Evolutionary conservation across 2,113 vertebrate genomes (phyloP).

Genomic region (Salminus brasiliensis): DNA sequence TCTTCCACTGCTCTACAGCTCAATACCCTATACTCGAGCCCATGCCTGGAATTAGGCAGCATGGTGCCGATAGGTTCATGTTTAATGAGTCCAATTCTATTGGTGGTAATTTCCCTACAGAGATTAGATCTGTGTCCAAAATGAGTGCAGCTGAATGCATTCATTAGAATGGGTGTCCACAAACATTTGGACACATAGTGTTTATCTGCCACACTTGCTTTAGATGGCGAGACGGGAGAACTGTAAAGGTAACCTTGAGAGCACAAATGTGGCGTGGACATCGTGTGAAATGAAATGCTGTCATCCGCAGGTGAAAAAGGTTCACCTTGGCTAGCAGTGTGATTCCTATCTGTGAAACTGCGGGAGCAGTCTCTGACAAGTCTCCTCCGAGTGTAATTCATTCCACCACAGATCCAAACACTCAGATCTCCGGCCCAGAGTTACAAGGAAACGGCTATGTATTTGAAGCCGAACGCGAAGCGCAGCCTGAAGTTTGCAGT

Average conservation of each 20-base stretch:
- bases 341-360: conserved; percentile 11
- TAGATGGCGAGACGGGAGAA: not conserved
- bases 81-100: no score
- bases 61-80: no score
- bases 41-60: no score
- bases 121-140: no score
- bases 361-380: not conserved
- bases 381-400: not conserved
- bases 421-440: not conserved
- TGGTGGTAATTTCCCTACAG: no score
- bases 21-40: no score
- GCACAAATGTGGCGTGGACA: not conserved
- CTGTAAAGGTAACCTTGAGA: not conserved
- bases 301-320: not conserved
- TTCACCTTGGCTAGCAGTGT: conserved; percentile 25
- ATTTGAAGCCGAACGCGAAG: not conserved
- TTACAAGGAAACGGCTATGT: conserved; percentile 6
- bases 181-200: no score
- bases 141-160: no score
- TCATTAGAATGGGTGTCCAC: no score
- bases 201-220: not conserved
- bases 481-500: not conserved
- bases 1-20: no score
- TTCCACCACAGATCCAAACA: conserved; percentile 5
- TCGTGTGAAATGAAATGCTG: not conserved